Base-by-base conservation (phyloP, 2,113 vertebrate genomes). In the Symphodus melops region DNA sequence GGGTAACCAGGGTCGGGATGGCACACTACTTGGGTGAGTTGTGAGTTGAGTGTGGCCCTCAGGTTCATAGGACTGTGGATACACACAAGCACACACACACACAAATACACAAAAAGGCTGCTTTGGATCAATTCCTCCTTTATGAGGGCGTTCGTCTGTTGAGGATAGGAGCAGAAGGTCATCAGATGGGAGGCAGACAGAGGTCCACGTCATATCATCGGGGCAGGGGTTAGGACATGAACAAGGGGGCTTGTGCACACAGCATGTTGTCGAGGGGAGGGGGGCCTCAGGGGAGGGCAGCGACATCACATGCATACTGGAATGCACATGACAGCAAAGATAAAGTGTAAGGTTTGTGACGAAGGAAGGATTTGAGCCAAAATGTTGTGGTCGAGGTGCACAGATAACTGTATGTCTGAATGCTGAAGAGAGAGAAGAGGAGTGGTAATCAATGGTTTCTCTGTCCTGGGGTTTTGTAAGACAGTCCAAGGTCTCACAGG, bases 81-180 rank as follows among this genome's bases (percentile, higher is more conserved):
- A 20, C 48, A 67, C 84, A 71, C 73, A 81, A 41, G 58, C 64
- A 53, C 66, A 61, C 52, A 48, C 68, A 84, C 64, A 53, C 66
- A 61, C 52, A 48, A 70, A 84, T 12, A 70, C 55, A 77, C 56
- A 53, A 20, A 55, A 51, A 74, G 19, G 11, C 75, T 19, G 51
- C 81, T 48, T 48, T 85, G 84, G 84, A 94, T 94, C 93, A 94
- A 92, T 94, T 86, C 89, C 53, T 84, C 86, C 90, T 90, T 94
- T 94, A 94, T 94, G 83, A 91, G 68, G 23, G 62, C 79, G 77
- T 70, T 72, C 56, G 85, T 89, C 84, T 86, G 86, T 82, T 78
- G 67, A 90, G 77, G 82, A 85, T 67, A 62, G 56, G 74, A 86
- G 81, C 78, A 92, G 85, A 92, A 94, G 93, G 93, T 93, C 92